Evolutionary conservation across 2,888 invertebrate species (phyloP).

Genomic region (Pristionchus japonicus): DNA sequence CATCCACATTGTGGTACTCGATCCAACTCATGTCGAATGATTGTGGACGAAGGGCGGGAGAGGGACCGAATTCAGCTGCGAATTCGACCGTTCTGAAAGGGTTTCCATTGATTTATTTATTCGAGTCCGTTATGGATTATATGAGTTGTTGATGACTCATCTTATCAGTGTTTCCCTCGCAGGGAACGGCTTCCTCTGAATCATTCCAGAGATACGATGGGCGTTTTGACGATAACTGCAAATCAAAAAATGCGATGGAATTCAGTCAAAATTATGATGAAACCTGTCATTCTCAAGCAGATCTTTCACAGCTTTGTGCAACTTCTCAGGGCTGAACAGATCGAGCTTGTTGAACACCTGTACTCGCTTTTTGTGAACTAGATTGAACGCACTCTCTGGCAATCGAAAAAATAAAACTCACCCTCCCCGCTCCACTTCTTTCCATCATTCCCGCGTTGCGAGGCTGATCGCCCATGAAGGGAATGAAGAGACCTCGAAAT

Average conservation of each 20-base stretch:
- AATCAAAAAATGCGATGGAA: neutral
- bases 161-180: neutral
- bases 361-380: neutral
- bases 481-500: neutral
- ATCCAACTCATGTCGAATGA: conserved; percentile 12
- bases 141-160: neutral
- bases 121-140: neutral
- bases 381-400: neutral
- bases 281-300: conserved; percentile 29
- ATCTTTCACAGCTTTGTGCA: neutral
- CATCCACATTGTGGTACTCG: neutral
- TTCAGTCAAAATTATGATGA: neutral
- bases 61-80: conserved; percentile 29
- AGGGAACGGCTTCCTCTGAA: conserved; percentile 1
- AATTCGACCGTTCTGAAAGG: conserved; percentile 12
- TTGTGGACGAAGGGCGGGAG: conserved; percentile 14
- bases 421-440: conserved; percentile 1
- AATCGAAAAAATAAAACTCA: neutral
- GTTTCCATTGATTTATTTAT: neutral
- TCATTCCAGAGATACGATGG: neutral
- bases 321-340: neutral
- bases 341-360: neutral
- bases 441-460: conserved; percentile 30
- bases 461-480: neutral
- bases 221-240: neutral